Conservation (phyloP, 2,888 invertebrate genomes). For the Philereme vetulata region DNA sequence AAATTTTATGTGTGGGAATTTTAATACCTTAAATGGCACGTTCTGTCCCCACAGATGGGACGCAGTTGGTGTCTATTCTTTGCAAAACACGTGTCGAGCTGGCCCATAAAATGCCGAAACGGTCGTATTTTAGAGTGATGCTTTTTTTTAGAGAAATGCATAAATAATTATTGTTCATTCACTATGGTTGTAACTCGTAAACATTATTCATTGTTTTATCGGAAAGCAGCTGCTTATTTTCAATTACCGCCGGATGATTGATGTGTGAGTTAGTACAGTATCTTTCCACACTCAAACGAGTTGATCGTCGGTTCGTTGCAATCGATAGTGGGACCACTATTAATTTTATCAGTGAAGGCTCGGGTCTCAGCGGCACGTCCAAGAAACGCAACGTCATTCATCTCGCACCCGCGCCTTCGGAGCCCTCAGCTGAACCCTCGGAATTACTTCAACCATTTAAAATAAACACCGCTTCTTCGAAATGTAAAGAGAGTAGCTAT, state of each 20-base stretch:
- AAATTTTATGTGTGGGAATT: constrained; percentile 82
- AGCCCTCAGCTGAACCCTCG: constrained; percentile 55
- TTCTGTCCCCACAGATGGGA: constrained; percentile 77
- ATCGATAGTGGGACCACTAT: constrained; percentile 70
- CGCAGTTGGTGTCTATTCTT: constrained; percentile 69
- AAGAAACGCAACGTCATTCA: constrained; percentile 73
- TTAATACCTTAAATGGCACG: constrained; percentile 80
- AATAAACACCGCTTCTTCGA: constrained; percentile 73
- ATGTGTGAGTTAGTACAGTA: constrained; percentile 59
- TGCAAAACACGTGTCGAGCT: constrained; percentile 71
- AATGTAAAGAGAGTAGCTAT: constrained; percentile 61
- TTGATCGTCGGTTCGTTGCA: constrained; percentile 62
- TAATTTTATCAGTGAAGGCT: constrained; percentile 68
- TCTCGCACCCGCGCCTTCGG: constrained; percentile 61
- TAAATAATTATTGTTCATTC: constrained; percentile 45
- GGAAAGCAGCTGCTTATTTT: constrained; percentile 69
- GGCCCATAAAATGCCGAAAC: constrained; percentile 55
- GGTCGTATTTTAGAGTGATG: constrained; percentile 37
- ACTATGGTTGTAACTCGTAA: constrained; percentile 37
- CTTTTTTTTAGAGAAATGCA: constrained; percentile 46
- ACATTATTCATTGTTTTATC: constrained; percentile 59
- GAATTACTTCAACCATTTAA: constrained; percentile 72
- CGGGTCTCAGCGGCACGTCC: constrained; percentile 51
- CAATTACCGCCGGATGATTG: constrained; percentile 72
- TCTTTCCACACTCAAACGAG: constrained; percentile 69